Base-by-base conservation (phyloP, 2,888 invertebrate genomes). In the Morpho achilles region DNA sequence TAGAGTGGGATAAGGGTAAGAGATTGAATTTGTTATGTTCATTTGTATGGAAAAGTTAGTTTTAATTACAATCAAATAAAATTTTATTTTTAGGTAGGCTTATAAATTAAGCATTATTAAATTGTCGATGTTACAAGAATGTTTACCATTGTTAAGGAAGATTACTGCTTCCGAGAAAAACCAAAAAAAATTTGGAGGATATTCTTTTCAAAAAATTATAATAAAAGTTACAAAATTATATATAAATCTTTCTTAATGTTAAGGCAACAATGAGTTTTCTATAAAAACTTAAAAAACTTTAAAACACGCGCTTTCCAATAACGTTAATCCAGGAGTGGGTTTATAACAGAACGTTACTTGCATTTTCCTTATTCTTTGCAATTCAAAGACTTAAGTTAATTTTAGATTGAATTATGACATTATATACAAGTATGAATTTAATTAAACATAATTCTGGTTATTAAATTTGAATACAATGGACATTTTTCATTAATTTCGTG, bases 381-480 rank as follows among this genome's bases (percentile, higher is more conserved):
- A 9, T 48, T 48, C n/a, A 39, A 9, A 7, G 8, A 22, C 7
- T 22, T 9, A 48, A 41, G 10, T 40, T 1, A 10, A 7, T 53
- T 23, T 39, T 39, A 41, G 9, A 39, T 42, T 7, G 1, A 43
- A 9, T 3, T 43, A 43, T 43, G 7, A 43, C 8, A 9, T 43
- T 43, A 9, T 43, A 16, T 32, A 41, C 32, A 48, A 50, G 42
- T 48, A 48, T 61, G 49, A 43, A 53, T 50, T 44, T 44, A 43
- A 9, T 9, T 43, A 3, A 9, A 9, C 9, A 43, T 9, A 43
- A 9, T 3, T 9, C 42, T 43, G 9, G 8, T 43, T 43, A 43
- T 43, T 43, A 3, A 3, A 43, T 43, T 43, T 43, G 42, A 9
- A 32, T 32, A 32, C 32, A 32, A 32, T 32, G 32, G 3, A 5